Conservation (phyloP, 2,113 vertebrate genomes). For the Aspiorhynchus laticeps region DNA sequence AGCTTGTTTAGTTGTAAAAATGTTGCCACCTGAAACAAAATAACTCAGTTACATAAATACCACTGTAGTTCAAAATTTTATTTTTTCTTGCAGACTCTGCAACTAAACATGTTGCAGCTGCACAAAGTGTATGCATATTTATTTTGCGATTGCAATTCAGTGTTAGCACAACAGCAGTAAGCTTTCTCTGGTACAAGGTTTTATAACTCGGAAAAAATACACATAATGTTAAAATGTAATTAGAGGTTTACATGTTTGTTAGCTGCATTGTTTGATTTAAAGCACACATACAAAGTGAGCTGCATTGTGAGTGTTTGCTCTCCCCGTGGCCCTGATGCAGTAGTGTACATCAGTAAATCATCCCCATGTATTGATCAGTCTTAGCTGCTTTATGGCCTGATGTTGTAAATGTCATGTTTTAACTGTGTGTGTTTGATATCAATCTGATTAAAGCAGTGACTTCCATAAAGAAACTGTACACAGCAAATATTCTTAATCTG, state of each 20-base stretch:
- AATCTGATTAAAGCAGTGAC: conserved; percentile 83
- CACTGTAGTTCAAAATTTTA: no score
- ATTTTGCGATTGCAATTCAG: neutral
- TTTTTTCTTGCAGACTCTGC: no score
- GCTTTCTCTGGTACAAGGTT: no score
- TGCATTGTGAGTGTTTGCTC: conserved; percentile 61
- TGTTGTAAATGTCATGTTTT: conserved; percentile 83
- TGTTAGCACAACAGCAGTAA: no score
- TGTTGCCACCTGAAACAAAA: no score
- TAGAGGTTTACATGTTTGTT: neutral
- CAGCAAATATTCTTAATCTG: conserved; percentile 68
- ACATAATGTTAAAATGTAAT: neutral
- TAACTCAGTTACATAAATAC: no score
- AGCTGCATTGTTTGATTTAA: neutral
- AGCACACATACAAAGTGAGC: conserved; percentile 23
- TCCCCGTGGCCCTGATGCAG: conserved; percentile 62
- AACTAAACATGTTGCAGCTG: no score
- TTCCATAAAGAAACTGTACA: conserved; percentile 70
- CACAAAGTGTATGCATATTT: no score
- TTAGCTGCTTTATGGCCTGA: conserved; percentile 78
- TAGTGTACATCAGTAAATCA: conserved; percentile 79
- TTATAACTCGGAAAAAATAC: neutral
- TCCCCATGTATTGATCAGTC: conserved; percentile 76
- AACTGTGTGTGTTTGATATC: conserved; percentile 80
- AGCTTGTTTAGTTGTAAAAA: no score